These are phyloP conservation scores for Perizoma flavofasciatum DNA, from an alignment of 2,888 invertebrate species.

Conservation along the genomic window DNA sequence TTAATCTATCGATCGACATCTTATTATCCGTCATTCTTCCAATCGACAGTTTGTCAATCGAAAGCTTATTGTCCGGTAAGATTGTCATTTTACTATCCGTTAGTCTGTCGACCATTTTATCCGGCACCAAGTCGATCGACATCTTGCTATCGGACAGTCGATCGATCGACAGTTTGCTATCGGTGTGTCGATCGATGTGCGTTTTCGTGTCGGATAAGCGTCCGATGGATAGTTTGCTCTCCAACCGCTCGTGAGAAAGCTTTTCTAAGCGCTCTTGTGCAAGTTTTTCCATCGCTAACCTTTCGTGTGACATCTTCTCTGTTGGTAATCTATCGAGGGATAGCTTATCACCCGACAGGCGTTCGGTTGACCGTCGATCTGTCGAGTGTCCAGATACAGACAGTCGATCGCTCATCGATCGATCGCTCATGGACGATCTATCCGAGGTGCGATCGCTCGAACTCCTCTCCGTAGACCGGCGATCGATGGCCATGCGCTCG, in stretches of 20 bases:
- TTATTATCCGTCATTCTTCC: slow-evolving; percentile 35
- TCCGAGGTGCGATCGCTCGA: slow-evolving; percentile 42
- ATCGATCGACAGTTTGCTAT: slow-evolving; percentile 37
- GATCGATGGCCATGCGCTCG: slow-evolving; percentile 38
- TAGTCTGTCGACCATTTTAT: slow-evolving; percentile 44
- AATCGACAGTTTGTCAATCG: slow-evolving; percentile 42
- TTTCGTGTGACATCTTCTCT: slow-evolving; percentile 50
- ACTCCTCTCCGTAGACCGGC: slow-evolving; percentile 42
- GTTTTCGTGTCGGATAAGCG: slow-evolving; percentile 54
- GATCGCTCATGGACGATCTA: slow-evolving; percentile 35
- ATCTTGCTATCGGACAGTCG: slow-evolving; percentile 52
- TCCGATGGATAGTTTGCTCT: slow-evolving; percentile 46
- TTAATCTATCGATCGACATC: slow-evolving; percentile 36
- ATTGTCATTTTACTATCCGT: slow-evolving; percentile 42
- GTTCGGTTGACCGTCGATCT: slow-evolving; percentile 47
- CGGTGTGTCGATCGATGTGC: slow-evolving; percentile 36
- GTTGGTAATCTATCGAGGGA: slow-evolving; percentile 43
- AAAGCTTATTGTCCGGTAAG: slow-evolving; percentile 31
- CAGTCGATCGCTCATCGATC: slow-evolving; percentile 39
- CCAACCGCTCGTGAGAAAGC: slow-evolving; percentile 26
- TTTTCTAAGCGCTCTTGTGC: slow-evolving; percentile 48
- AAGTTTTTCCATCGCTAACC: slow-evolving; percentile 50
- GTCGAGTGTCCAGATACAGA: slow-evolving; percentile 43
- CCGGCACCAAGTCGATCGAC: slow-evolving; percentile 39
- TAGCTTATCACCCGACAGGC: slow-evolving; percentile 33